Percentiles rank a stretch among this genome's conserved stretches.
Conservation (phyloP, 2,797 vertebrate species). For the Eulemur mongoz region DNA sequence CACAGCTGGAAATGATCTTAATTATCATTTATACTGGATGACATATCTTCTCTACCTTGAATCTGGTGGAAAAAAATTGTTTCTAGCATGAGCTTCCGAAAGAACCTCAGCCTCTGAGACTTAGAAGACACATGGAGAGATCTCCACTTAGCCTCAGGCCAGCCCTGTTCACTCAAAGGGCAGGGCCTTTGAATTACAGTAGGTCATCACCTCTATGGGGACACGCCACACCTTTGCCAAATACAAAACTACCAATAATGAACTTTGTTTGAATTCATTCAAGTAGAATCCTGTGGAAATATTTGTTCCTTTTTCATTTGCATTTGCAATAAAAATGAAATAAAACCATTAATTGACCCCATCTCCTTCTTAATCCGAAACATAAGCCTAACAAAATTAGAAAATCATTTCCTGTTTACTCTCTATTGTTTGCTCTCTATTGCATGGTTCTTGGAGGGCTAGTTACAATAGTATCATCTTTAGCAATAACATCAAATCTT, state of each 20-base stretch:
- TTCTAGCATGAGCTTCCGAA: background rate
- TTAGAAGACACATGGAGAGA: background rate
- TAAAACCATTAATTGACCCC: background rate
- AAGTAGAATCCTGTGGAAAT: background rate
- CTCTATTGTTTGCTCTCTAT: background rate
- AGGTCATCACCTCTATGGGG: background rate
- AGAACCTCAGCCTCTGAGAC: background rate
- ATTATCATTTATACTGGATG: background rate
- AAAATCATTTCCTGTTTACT: background rate
- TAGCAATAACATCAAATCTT: background rate
- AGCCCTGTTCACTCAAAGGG: background rate
- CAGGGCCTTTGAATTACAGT: background rate
- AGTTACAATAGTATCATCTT: background rate
- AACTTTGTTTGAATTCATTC: background rate
- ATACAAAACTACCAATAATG: background rate
- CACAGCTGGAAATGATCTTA: background rate
- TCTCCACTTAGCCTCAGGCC: background rate
- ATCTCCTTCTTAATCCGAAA: conserved; percentile 42
- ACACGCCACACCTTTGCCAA: background rate
- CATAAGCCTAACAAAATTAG: background rate
- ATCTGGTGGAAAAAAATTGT: background rate
- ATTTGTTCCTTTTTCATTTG: conserved; percentile 9
- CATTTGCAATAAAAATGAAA: conserved; percentile 19
- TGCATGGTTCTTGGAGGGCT: background rate
- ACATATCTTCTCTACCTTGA: background rate